These are phyloP conservation scores for Drosophila planitibia DNA, from an alignment of 2,888 invertebrate species.

Conservation along the genomic window DNA sequence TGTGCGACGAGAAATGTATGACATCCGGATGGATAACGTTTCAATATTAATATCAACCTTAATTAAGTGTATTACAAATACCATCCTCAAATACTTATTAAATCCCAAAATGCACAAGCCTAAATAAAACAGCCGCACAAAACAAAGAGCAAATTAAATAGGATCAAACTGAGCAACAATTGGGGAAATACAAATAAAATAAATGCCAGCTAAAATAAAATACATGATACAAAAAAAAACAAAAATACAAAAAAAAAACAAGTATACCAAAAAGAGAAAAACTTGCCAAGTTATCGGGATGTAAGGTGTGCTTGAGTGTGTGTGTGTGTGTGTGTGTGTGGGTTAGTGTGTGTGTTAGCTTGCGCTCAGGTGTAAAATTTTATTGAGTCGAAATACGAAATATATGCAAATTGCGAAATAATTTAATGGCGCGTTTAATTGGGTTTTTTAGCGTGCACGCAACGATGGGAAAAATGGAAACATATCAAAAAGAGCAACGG, in stretches of 20 bases:
- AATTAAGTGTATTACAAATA: conserved; percentile 2
- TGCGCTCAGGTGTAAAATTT: conserved; percentile 76
- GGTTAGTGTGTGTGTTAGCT: conserved; percentile 30
- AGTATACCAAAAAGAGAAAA: conserved; percentile 17
- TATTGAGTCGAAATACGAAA: conserved; percentile 80
- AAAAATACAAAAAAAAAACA: conserved; percentile 1
- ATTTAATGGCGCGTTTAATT: conserved; percentile 80
- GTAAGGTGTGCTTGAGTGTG: conserved; percentile 34
- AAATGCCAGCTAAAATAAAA: conserved; percentile 44
- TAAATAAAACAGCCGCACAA: background rate
- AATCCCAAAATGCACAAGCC: background rate
- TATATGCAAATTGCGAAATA: conserved; percentile 80
- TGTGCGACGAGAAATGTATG: background rate
- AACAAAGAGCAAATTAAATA: conserved; percentile 20
- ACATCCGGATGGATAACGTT: conserved; percentile 11
- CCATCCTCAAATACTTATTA: background rate
- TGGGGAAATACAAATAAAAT: conserved; percentile 52
- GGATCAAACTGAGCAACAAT: conserved; percentile 42
- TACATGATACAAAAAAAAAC: conserved; percentile 24
- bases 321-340: conserved; percentile 41
- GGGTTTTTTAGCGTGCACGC: conserved; percentile 75
- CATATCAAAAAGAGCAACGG: conserved; percentile 41
- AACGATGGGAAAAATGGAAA: conserved; percentile 58
- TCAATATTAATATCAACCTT: conserved; percentile 12
- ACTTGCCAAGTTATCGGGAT: conserved; percentile 21